phyloP scores from a whole-genome alignment of 2,797 vertebrate species.

The Macropodus opercularis region DNA sequence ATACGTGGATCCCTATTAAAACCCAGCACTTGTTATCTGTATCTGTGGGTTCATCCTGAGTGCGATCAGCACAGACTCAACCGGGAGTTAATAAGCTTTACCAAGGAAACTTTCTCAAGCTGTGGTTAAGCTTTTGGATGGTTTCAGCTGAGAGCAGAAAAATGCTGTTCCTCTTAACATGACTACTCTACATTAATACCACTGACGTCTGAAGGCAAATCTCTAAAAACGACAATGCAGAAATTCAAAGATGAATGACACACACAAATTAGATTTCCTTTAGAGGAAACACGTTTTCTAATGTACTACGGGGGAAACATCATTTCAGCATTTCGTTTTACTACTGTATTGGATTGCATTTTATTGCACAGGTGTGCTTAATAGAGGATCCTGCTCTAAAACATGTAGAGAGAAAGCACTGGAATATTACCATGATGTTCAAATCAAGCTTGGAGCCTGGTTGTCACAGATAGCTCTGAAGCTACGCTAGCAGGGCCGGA shows the following conservation, averaged over 20 bases:
- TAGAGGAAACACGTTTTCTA: no score
- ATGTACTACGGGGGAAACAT: no score
- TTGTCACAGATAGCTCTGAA: constrained; percentile 18
- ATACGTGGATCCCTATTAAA: constrained; percentile 26
- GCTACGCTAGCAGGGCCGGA: background rate
- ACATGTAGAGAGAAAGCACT: background rate
- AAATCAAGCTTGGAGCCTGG: constrained; percentile 13
- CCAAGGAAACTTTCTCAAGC: constrained; percentile 36
- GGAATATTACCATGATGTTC: background rate
- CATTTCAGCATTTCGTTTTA: no score
- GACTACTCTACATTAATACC: constrained; percentile 13
- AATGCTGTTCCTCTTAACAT: constrained; percentile 8
- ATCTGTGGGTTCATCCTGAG: constrained; percentile 38
- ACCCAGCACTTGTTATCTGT: constrained; percentile 24
- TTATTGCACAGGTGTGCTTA: no score
- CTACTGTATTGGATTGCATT: no score
- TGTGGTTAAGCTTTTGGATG: constrained; percentile 18
- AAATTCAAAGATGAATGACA: constrained; percentile 11
- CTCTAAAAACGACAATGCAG: constrained; percentile 4
- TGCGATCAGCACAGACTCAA: constrained; percentile 27
- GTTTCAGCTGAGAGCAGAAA: constrained; percentile 14
- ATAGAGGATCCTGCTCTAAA: constrained; percentile 6
- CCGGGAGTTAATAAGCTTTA: constrained; percentile 30
- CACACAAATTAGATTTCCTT: no score
- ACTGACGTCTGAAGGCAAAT: background rate